phyloP scores from a whole-genome alignment of 2,797 vertebrate genomes.

The Aselliscus stoliczkanus region DNA sequence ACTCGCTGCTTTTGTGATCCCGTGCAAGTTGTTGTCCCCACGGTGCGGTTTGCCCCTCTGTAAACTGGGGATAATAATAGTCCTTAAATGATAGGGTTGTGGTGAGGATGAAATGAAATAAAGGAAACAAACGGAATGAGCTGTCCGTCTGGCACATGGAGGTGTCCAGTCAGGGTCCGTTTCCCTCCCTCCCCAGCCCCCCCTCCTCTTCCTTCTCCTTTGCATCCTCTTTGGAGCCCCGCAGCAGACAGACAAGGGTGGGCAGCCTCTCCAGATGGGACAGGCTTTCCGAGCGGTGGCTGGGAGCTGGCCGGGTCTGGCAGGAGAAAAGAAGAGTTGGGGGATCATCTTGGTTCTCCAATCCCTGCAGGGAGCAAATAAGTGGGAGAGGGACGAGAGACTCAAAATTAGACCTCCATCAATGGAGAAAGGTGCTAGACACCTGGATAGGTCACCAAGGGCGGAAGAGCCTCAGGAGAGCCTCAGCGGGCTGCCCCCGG shows the following conservation, averaged over 20 bases:
- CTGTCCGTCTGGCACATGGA: background rate
- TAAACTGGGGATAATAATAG: background rate
- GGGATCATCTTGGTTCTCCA: background rate
- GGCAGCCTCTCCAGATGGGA: background rate
- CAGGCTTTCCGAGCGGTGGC: background rate
- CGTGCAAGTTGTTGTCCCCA: background rate
- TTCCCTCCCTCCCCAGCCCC: background rate
- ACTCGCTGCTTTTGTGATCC: background rate
- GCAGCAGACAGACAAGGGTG: no score
- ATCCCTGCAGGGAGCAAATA: background rate
- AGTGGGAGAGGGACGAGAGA: no score
- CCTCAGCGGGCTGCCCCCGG: background rate
- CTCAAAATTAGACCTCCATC: background rate
- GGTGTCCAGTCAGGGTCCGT: no score
- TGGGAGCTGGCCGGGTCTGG: background rate
- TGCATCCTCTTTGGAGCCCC: background rate
- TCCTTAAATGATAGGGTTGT: background rate
- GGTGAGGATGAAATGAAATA: background rate
- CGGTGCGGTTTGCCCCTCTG: background rate
- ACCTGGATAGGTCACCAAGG: background rate
- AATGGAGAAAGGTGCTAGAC: background rate
- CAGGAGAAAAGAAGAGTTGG: background rate
- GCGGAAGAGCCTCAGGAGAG: background rate
- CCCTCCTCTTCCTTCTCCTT: background rate
- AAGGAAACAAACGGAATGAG: background rate